Evolutionary conservation across 2,888 invertebrate genomes (phyloP), one percentile per base, ranked within the genome.

Genomic region (Adelognathus sp.): DNA sequence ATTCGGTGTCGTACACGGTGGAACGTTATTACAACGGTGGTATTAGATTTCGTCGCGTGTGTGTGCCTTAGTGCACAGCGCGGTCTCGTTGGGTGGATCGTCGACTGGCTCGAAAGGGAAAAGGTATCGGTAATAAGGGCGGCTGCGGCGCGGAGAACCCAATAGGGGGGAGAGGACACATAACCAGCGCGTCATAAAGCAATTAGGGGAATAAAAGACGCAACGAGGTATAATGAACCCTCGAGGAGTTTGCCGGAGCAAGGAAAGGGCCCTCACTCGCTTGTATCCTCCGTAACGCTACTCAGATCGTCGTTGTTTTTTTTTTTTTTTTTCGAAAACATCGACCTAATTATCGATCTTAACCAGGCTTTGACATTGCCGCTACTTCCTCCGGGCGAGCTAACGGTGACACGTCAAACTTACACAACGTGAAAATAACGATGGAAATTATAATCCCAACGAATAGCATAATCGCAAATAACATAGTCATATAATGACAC

Each of bases 191-290:
- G 82, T 83, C 81, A 82, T 84, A 84, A 83, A 83, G 83, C 79
- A 83, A 83, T 84, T 82, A 83, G 81, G 81, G 80, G 79, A 83
- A 83, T 84, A 82, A 82, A 81, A 81, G 82, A 82, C 81, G 77
- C 77, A 83, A 79, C 78, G 76, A 76, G 80, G 80, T 78, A 80
- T 82, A 82, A 84, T 84, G 81, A 81, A 81, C 81, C 81, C 82
- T 79, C 81, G 46, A 71, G 56, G 75, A 76, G 61, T n/a, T n/a
- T 74, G 72, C 72, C 75, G 63, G 71, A 74, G 74, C 24, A 50
- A 21, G 36, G 61, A 74, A 80, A 64, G 29, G 7, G 16, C 54
- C 50, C 54, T 52, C 44, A 6, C 27, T 18, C 44, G 18, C 50
- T 18, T 14, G 1, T 7, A 6, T 31, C 21, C 9, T 16, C 46